phyloP scores from a whole-genome alignment of 2,797 vertebrate genomes.

The Pagetopsis macropterus region DNA sequence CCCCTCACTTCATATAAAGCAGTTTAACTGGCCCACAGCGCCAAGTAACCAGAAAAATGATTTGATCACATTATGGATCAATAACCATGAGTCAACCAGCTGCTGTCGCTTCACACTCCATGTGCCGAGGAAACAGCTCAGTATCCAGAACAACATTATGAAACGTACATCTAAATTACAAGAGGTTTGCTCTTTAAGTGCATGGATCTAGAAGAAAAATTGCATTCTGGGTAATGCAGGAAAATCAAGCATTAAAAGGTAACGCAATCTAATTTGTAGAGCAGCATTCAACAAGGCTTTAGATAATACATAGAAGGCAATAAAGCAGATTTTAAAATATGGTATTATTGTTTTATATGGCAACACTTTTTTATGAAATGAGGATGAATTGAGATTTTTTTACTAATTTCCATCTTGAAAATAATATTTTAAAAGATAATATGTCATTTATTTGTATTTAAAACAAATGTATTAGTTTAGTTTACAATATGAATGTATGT shows the following conservation, averaged over 20 bases:
- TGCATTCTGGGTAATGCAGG: slow-evolving; percentile 50
- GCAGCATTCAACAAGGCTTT: not conserved
- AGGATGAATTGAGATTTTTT: not conserved
- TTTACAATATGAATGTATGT: not conserved
- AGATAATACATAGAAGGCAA: not conserved
- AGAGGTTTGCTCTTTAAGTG: not conserved
- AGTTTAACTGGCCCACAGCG: slow-evolving; percentile 40
- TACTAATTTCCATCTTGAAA: not conserved
- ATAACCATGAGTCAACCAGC: slow-evolving; percentile 55
- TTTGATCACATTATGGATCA: slow-evolving; percentile 67
- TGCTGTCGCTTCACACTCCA: slow-evolving; percentile 32
- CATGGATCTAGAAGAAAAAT: not conserved
- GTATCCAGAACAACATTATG: not conserved
- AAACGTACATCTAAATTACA: not conserved
- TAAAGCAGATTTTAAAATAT: not conserved
- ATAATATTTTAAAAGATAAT: not conserved
- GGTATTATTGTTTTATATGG: not conserved
- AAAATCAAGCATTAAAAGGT: not conserved
- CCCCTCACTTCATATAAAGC: slow-evolving; percentile 20
- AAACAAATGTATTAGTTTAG: not conserved
- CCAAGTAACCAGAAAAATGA: slow-evolving; percentile 29
- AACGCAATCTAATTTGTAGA: not conserved
- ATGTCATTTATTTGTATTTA: not conserved
- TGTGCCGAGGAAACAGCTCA: not conserved
- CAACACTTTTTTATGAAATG: no score